Base-by-base conservation (phyloP, 2,888 invertebrate species). In the Limnephilus auricula region DNA sequence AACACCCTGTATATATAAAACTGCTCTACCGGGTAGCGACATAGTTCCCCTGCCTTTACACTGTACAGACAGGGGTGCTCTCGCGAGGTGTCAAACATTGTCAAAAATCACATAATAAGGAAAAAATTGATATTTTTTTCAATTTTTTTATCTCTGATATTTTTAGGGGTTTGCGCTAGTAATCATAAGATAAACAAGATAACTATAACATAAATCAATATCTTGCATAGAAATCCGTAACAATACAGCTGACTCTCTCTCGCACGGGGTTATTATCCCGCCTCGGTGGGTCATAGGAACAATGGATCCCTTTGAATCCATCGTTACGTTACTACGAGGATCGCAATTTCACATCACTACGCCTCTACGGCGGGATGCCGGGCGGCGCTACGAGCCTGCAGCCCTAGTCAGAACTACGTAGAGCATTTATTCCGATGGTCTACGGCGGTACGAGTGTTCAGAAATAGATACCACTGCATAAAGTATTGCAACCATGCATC, bases 191-290 rank as follows among this genome's bases (percentile, higher is more conserved):
- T 3, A 50, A 50, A 2, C 50, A 40, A 45, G 13, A 18, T 3
- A 50, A 50, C 15, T 18, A 50, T 50, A 50, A 18, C 18, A 50
- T 18, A 50, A 50, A 18, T 50, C 50, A 65, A 65, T 65, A 25
- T n/a, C 25, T 65, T 65, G 65, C 1, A 34, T 34, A 10, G 13
- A 25, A 82, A 82, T 82, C 82, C 82, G 18, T 34, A 34, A 82
- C 82, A 82, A 25, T 82, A 34, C 25, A 65, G 82, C 65, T 25
- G 65, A 25, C 32, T 82, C 82, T 34, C 34, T 82, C 34, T 34
- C 82, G 34, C 34, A 65, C 15, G 82, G 82, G 82, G 82, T 82
- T 82, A 37, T 82, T 82, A 82, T 82, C 34, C 34, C 25, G 34
- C 82, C 82, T 34, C 82, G 25, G 82, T 32, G 32, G 82, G 82